Evolutionary conservation across 2,888 invertebrate species (phyloP), one percentile per base, ranked within the genome.

Genomic region (Euzophera pinguis): DNA sequence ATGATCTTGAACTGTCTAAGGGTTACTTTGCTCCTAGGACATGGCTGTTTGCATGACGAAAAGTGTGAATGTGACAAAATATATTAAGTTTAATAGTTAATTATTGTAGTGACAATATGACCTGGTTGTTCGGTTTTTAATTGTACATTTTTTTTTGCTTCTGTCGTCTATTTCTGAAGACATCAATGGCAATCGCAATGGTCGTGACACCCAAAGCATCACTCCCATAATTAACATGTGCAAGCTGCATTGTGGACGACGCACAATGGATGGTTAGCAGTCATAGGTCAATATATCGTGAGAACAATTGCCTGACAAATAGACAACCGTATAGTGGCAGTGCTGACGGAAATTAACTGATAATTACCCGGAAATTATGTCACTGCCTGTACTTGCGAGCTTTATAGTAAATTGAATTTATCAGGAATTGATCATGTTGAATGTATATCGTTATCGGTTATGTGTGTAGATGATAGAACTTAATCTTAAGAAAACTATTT

Each of bases 191-290:
- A 59, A 70, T 69, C 52, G 66, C 65, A 63, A 53, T 75, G 75
- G 56, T 68, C 61, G 61, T 78, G 80, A 81, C 79, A 80, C 64
- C 62, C 60, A 58, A 71, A 71, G 65, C 73, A 71, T 78, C 76
- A 75, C 69, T 73, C 67, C 57, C 58, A 75, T 82, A 81, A 83
- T 83, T 79, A 81, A 78, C 80, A 71, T 77, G 81, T 76, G 69
- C 75, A 69, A 63, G 64, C 61, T 61, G 54, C 58, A 63, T 67
- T 66, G 59, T 62, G 58, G 61, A 60, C 56, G 53, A 37, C 59
- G 58, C 56, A 73, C 76, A 78, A 75, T 74, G 52, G 68, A 66
- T 38, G 27, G 38, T 49, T 38, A 32, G 16, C 39, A 50, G 39
- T 50, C 49, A 39, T 27, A 27, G 48, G 14, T 50, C 49, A 39